A percentile compares a stretch with the other conserved stretches of the same genome.
Conservation (phyloP, 2,113 vertebrate genomes). For the Rhadina sibilatrix region DNA sequence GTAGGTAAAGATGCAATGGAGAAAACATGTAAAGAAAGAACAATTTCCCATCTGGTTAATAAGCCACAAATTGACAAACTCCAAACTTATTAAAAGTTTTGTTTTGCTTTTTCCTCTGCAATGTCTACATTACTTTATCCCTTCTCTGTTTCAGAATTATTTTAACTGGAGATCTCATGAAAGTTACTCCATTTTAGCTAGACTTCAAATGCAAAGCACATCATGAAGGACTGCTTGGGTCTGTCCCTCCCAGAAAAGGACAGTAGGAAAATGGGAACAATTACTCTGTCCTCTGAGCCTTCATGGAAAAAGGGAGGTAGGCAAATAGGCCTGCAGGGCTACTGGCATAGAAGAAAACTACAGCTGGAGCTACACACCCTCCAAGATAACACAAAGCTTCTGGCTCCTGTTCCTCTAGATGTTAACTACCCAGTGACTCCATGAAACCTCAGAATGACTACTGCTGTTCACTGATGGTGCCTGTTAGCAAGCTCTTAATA, state of each 20-base stretch:
- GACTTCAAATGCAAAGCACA: background rate
- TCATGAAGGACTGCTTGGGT: background rate
- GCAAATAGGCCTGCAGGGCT: background rate
- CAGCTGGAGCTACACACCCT: slow-evolving; percentile 62
- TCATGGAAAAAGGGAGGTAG: background rate
- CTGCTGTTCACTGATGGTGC: background rate
- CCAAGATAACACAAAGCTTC: background rate
- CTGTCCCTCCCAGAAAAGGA: slow-evolving; percentile 78
- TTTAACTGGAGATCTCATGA: slow-evolving; percentile 79
- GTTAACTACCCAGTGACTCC: background rate
- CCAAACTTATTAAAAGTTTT: background rate
- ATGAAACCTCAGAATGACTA: background rate
- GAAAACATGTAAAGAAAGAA: background rate
- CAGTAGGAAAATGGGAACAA: slow-evolving; percentile 75
- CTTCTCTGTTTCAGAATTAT: slow-evolving; percentile 72
- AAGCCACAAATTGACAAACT: background rate
- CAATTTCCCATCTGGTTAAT: background rate
- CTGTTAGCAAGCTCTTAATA: background rate
- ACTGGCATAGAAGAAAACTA: background rate
- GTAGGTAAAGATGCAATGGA: background rate
- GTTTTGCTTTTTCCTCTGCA: background rate
- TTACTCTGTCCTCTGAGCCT: slow-evolving; percentile 78
- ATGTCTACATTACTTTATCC: background rate
- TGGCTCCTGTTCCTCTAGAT: background rate
- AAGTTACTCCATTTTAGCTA: slow-evolving; percentile 60